Percentiles rank a stretch among this genome's conserved stretches.
Evolutionary conservation across 2,797 vertebrate genomes (phyloP).

Genomic region (Heliangelus exortis): DNA sequence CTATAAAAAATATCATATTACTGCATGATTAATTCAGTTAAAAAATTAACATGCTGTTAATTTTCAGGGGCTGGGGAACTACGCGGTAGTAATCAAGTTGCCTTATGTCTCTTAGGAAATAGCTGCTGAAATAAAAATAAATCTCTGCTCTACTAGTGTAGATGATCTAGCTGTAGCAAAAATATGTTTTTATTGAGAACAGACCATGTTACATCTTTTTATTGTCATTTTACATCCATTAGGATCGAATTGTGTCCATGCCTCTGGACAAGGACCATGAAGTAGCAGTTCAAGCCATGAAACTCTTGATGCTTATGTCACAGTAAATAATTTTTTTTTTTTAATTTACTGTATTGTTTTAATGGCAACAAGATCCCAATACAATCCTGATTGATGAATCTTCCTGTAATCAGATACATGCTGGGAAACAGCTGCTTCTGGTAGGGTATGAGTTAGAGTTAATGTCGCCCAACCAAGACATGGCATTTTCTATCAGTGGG

Average conservation of each 20-base stretch:
- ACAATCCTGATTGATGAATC: conserved; percentile 21
- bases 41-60: conserved; percentile 63
- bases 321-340: conserved; percentile 82
- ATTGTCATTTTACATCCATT: conserved; percentile 68
- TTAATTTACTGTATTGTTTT: conserved; percentile 65
- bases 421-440: background rate
- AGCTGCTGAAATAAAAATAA: conserved; percentile 60
- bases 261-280: conserved; percentile 92
- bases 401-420: conserved; percentile 18
- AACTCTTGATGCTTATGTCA: conserved; percentile 88
- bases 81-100: conserved; percentile 68
- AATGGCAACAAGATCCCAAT: conserved; percentile 40
- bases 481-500: conserved; percentile 41
- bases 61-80: conserved; percentile 63
- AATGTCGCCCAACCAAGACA: background rate
- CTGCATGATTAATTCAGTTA: conserved; percentile 65
- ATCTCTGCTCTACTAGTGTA: conserved; percentile 50
- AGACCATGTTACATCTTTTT: conserved; percentile 63
- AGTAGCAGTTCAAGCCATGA: conserved; percentile 91
- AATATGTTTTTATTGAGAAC: conserved; percentile 50
- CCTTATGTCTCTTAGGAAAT: conserved; percentile 63
- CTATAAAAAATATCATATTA: conserved; percentile 46
- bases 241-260: conserved; percentile 94
- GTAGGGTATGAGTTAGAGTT: background rate
- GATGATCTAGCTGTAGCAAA: conserved; percentile 60